Base-by-base conservation (phyloP, 2,888 invertebrate genomes). In the Drepana falcataria region DNA sequence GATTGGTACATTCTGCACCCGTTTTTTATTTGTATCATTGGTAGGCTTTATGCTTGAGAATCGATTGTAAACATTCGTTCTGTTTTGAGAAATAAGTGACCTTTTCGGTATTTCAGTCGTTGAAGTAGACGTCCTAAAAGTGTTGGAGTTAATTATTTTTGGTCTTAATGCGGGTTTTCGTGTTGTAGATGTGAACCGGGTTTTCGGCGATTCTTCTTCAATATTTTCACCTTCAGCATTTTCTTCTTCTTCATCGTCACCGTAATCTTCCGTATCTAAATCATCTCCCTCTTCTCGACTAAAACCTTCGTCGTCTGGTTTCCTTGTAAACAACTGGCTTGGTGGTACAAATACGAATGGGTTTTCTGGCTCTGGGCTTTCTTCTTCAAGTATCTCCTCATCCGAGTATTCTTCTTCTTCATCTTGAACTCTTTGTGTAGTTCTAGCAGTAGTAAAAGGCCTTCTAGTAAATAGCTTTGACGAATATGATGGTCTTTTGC, bases 1-100 rank as follows among this genome's bases (percentile, higher is more conserved):
- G 51, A 79, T 68, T 7, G 90, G 89, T 7, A 91, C 83, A 62
- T 91, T 91, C 71, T 86, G 87, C 0, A 89, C 85, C 7, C 91
- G 81, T 63, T 84, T 90, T 48, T 86, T 87, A 6, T 73, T 40
- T 40, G 51, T 77, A 53, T 82, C 81, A 63, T 75, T 74, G 4
- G 69, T 61, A 21, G 83, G 75, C 64, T 79, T 85, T 49, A 79
- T 85, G 41, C 72, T 67, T 49, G 73, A 64, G 64, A 87, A 81
- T 68, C 85, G 82, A 54, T 75, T 86, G 47, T 72, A 79, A 2
- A 80, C 64, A 6, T 66, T 63, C n/a, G 87, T 85, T 64, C 77
- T 83, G 51, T 88, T 90, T 73, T 80, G 82, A 52, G 66, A 67
- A 44, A 61, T 62, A 49, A 79, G 65, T 55, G 53, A 57, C n/a